phyloP scores from a whole-genome alignment of 2,888 invertebrate genomes.

The Pollenia labialis region DNA sequence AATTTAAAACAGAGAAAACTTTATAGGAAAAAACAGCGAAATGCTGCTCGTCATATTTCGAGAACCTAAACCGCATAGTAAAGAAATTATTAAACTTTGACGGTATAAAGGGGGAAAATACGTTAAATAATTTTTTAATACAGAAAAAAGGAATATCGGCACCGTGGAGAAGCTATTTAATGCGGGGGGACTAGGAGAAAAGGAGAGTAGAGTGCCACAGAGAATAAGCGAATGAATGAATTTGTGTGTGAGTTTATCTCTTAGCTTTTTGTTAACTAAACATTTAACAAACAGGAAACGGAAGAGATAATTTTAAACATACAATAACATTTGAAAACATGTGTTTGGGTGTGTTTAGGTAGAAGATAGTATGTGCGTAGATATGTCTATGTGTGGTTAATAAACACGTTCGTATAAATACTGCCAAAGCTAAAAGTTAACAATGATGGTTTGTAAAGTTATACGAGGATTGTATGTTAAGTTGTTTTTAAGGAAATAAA shows the following conservation, averaged over 20 bases:
- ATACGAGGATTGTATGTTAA: not conserved
- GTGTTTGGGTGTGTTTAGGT: not conserved
- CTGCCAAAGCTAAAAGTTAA: not conserved
- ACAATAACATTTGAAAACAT: not conserved
- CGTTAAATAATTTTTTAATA: constrained; percentile 5
- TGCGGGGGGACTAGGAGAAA: constrained; percentile 2
- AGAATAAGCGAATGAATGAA: not conserved
- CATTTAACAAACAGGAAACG: constrained; percentile 63
- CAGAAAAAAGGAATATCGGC: constrained; percentile 23
- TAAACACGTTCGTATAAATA: not conserved
- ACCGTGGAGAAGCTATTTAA: constrained; percentile 24
- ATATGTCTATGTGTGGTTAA: not conserved
- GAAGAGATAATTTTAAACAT: constrained; percentile 52
- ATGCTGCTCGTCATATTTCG: constrained; percentile 22
- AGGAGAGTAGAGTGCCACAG: not conserved
- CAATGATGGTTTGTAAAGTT: not conserved
- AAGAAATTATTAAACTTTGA: not conserved
- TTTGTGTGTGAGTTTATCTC: not conserved
- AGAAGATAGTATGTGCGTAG: not conserved
- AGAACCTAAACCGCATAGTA: constrained; percentile 6
- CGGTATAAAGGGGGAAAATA: not conserved
- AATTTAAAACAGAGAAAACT: not conserved
- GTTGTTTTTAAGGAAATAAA: not conserved
- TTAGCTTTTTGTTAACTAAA: constrained; percentile 23
- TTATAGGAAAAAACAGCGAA: not conserved